Evolutionary conservation across 1,140 invertebrate genomes (phyloP).

Genomic region (Oedothorax gibbosus): DNA sequence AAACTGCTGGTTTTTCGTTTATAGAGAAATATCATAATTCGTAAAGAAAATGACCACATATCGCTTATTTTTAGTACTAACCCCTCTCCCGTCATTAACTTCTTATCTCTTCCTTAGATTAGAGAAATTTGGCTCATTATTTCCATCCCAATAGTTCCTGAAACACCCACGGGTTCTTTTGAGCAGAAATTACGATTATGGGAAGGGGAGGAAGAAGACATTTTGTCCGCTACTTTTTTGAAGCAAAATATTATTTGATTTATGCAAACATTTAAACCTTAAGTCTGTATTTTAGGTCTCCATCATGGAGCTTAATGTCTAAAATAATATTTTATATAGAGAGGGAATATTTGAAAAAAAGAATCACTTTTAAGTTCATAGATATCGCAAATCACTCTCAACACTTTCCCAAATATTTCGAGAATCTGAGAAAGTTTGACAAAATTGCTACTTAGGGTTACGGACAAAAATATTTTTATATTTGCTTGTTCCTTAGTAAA

Average conservation of each 20-base stretch:
- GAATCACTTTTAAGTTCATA: constrained; percentile 15
- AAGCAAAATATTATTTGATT: constrained; percentile 54
- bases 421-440: too few species aligned
- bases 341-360: constrained; percentile 38
- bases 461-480: too few species aligned
- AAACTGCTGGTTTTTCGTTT: too few species aligned
- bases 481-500: too few species aligned
- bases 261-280: constrained; percentile 31
- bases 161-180: constrained; percentile 37
- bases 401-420: constrained; percentile 37
- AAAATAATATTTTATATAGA: constrained; percentile 58
- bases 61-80: too few species aligned
- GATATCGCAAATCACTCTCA: constrained; percentile 54
- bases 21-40: too few species aligned
- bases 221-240: constrained; percentile 1
- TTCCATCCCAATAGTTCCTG: constrained; percentile 24
- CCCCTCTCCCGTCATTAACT: constrained; percentile 28
- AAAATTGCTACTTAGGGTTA: too few species aligned
- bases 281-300: constrained; percentile 46
- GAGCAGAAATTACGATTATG: constrained; percentile 55
- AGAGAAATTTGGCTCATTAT: constrained; percentile 34
- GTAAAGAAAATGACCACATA: too few species aligned
- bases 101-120: constrained; percentile 45
- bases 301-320: constrained; percentile 36
- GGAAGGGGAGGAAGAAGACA: not conserved